Conservation (phyloP, 2,888 invertebrate genomes). For the Oxystoma pomonae region DNA sequence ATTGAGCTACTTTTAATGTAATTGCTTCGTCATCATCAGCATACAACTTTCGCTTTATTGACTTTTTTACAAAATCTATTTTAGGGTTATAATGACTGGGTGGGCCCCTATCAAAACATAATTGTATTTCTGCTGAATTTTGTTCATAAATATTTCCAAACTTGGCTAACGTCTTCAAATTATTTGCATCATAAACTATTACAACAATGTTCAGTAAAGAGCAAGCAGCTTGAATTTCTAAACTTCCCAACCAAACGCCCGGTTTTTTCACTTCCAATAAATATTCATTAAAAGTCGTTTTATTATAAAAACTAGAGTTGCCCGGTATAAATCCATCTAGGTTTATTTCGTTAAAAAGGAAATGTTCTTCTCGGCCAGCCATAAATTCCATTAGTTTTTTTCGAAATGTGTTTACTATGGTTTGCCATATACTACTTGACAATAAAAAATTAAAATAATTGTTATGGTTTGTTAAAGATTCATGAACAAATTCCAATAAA, state of each 20-base stretch:
- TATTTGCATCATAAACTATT: background rate
- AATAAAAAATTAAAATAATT: background rate
- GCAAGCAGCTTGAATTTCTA: slow-evolving; percentile 4
- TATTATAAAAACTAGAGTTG: background rate
- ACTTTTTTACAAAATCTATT: background rate
- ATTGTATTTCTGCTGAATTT: background rate
- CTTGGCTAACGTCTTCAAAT: background rate
- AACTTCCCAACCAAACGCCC: slow-evolving; percentile 3
- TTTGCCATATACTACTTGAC: background rate
- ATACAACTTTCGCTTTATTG: background rate
- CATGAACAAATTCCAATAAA: background rate
- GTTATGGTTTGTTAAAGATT: background rate
- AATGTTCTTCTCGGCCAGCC: background rate
- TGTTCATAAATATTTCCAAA: background rate
- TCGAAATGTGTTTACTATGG: background rate
- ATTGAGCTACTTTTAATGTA: too few species aligned
- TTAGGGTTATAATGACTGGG: background rate
- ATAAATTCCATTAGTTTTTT: background rate
- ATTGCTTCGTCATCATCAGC: too few species aligned
- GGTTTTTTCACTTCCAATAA: background rate
- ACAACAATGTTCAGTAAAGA: background rate
- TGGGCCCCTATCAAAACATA: background rate
- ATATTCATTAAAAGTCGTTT: background rate
- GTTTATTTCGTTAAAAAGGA: background rate
- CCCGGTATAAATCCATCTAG: background rate